A percentile compares a stretch with the other conserved stretches of the same genome.
phyloP scores from a whole-genome alignment of 2,113 vertebrate species.

The Myanophis thanlyinensis region DNA sequence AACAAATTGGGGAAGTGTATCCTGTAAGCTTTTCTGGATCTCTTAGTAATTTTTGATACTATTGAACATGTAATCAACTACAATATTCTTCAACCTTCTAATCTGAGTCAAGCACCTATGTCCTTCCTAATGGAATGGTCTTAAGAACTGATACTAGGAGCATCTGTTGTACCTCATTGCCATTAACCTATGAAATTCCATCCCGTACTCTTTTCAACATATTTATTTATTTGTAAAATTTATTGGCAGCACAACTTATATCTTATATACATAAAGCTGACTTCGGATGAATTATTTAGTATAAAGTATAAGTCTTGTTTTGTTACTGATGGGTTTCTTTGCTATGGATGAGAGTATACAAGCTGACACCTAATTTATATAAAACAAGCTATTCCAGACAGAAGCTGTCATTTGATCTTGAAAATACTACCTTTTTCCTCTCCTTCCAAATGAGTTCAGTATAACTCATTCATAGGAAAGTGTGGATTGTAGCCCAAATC shows the following conservation, averaged over 20 bases:
- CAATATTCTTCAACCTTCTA: neutral
- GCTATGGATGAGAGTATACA: neutral
- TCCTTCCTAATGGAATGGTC: neutral
- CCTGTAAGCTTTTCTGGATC: neutral
- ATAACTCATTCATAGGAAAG: neutral
- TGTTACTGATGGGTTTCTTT: neutral
- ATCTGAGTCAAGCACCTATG: neutral
- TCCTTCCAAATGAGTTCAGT: neutral
- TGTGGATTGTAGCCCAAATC: neutral
- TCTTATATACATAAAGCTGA: neutral
- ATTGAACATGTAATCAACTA: neutral
- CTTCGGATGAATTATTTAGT: neutral
- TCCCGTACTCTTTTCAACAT: neutral
- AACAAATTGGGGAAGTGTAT: neutral
- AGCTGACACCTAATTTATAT: neutral
- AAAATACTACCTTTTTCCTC: neutral
- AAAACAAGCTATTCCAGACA: neutral
- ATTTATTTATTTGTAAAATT: neutral
- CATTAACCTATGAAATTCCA: neutral
- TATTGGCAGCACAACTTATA: neutral
- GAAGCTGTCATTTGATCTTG: neutral
- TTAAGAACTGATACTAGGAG: neutral
- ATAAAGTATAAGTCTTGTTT: neutral
- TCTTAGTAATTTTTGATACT: neutral
- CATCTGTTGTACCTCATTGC: neutral